phyloP scores from a whole-genome alignment of 92 coral and sea anemone genomes.

The Parazoanthus darwini region DNA sequence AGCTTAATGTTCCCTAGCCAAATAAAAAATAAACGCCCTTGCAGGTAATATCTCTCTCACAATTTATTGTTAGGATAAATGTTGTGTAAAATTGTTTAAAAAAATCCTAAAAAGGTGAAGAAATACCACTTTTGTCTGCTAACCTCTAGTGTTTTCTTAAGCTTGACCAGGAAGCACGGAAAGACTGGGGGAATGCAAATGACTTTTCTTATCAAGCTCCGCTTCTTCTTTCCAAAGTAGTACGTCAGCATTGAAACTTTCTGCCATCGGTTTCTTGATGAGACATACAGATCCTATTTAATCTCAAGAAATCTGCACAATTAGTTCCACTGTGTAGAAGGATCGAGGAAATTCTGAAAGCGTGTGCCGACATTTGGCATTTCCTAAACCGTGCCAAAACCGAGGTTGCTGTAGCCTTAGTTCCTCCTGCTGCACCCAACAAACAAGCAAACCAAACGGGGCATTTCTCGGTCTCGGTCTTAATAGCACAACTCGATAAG shows the following conservation, averaged over 20 bases:
- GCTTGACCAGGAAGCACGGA: no score
- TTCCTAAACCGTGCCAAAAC: background rate
- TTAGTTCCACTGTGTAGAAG: background rate
- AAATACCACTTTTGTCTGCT: no score
- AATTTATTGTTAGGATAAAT: no score
- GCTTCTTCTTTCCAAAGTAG: background rate
- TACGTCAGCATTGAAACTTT: background rate
- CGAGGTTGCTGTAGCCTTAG: conserved; percentile 6
- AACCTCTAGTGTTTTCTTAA: no score
- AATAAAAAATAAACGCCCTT: no score
- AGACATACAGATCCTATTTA: conserved; percentile 9
- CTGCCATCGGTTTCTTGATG: conserved; percentile 1
- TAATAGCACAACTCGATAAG: background rate
- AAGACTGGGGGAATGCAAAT: no score
- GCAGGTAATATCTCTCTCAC: no score
- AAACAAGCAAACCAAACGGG: conserved; percentile 23
- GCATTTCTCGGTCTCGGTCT: background rate
- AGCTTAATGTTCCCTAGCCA: no score
- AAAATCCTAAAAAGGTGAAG: no score
- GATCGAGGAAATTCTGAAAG: background rate
- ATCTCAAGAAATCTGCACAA: background rate
- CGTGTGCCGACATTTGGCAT: background rate
- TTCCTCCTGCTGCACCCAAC: conserved; percentile 3
- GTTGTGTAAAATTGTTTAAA: no score
- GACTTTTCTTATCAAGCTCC: background rate